phyloP scores from a whole-genome alignment of 1,140 invertebrate genomes.

The Cecropterus lyciades region DNA sequence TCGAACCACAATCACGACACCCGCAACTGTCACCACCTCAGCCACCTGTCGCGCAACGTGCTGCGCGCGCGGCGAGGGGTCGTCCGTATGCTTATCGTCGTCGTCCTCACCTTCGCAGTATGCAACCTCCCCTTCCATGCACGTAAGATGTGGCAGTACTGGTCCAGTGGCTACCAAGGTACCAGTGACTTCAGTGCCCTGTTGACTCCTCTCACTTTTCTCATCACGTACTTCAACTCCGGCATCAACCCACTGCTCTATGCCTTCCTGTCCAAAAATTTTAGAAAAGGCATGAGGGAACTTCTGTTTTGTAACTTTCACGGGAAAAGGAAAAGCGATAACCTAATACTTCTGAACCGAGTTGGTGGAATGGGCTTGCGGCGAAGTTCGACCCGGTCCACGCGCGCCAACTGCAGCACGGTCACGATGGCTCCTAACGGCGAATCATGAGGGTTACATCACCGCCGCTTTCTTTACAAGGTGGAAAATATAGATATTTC shows the following conservation, averaged over 20 bases:
- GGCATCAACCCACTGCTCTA: constrained; percentile 94
- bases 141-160: constrained; percentile 92
- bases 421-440: constrained; percentile 79
- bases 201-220: constrained; percentile 92
- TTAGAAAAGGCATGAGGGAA: constrained; percentile 89
- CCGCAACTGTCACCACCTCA: constrained; percentile 81
- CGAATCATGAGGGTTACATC: constrained; percentile 79
- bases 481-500: constrained; percentile 74
- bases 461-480: constrained; percentile 70
- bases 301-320: constrained; percentile 85
- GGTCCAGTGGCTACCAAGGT: constrained; percentile 87
- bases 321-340: constrained; percentile 73
- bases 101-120: constrained; percentile 92
- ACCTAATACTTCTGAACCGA: constrained; percentile 73
- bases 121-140: constrained; percentile 94
- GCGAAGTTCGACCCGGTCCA: constrained; percentile 79
- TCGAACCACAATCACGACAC: constrained; percentile 55
- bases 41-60: constrained; percentile 88
- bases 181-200: constrained; percentile 89
- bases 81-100: constrained; percentile 92
- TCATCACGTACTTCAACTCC: constrained; percentile 93
- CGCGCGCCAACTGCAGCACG: constrained; percentile 82
- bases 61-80: constrained; percentile 88
- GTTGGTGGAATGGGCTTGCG: constrained; percentile 70
- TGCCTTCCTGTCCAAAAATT: constrained; percentile 92